phyloP scores from a whole-genome alignment of 2,113 vertebrate genomes.

The Todiramphus saurophagus region DNA sequence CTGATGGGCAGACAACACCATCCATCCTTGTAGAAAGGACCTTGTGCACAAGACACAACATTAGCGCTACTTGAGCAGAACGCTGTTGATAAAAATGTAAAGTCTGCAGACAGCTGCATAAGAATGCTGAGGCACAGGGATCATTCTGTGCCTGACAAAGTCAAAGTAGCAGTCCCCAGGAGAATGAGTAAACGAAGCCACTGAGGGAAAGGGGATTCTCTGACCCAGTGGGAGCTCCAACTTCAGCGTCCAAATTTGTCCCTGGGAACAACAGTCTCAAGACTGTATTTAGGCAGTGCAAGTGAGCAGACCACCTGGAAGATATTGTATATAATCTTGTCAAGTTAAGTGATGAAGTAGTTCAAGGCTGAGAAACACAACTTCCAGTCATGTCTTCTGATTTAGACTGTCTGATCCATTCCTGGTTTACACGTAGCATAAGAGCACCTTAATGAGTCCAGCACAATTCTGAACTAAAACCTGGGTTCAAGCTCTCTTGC shows the following conservation, averaged over 20 bases:
- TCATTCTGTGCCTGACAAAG: background rate
- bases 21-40: background rate
- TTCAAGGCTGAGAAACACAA: background rate
- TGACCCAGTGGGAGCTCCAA: background rate
- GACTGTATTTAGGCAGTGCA: background rate
- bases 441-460: background rate
- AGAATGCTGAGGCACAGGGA: background rate
- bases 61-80: background rate
- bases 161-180: background rate
- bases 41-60: background rate
- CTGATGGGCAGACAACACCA: background rate
- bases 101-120: background rate
- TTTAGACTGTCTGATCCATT: background rate
- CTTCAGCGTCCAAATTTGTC: background rate
- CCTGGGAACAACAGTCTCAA: background rate
- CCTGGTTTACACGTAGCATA: background rate
- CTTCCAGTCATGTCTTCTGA: background rate
- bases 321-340: background rate
- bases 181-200: background rate
- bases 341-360: background rate
- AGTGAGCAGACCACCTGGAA: background rate
- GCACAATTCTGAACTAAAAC: background rate
- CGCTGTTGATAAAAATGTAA: background rate
- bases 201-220: background rate
- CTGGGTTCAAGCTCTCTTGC: background rate